These are phyloP conservation scores for Stichodactyla helianthus DNA, from an alignment of 64 coral and sea anemone species.

Conservation along the genomic window DNA sequence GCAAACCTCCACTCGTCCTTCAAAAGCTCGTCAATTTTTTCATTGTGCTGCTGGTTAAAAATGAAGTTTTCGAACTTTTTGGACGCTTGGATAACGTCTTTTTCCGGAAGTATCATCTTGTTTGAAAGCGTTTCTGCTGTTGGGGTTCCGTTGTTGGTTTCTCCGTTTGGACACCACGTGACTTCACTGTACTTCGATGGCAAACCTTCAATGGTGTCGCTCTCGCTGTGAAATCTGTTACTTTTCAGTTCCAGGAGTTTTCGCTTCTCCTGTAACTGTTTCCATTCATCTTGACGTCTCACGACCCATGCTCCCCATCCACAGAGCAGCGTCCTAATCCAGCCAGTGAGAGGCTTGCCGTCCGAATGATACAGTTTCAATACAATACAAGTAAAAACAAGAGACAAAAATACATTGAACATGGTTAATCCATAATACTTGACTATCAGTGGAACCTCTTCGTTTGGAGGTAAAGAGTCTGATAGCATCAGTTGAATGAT, in stretches of 20 bases:
- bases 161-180: not conserved
- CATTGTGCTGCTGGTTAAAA: conserved; percentile 7
- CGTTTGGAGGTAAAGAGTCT: conserved; percentile 74
- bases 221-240: not conserved
- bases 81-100: not conserved
- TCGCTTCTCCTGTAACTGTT: conserved; percentile 55
- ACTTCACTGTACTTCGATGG: not conserved
- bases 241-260: conserved; percentile 23
- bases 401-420: conserved; percentile 75
- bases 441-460: conserved; percentile 79
- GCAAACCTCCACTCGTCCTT: conserved; percentile 63
- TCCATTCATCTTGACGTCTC: conserved; percentile 63
- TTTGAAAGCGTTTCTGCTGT: not conserved
- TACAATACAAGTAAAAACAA: conserved; percentile 79
- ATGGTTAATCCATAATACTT: conserved; percentile 85
- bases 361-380: conserved; percentile 57
- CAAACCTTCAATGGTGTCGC: not conserved
- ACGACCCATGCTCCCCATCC: conserved; percentile 55
- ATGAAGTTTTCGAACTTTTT: conserved; percentile 16
- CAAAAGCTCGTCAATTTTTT: conserved; percentile 30
- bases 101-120: not conserved
- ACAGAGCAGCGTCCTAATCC: conserved; percentile 42
- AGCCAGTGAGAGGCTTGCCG: conserved; percentile 18
- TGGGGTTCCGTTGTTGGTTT: not conserved
- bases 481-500: conserved; percentile 88